Base-by-base conservation (phyloP, 1,140 invertebrate species). In the Aphaenogaster floridana region DNA sequence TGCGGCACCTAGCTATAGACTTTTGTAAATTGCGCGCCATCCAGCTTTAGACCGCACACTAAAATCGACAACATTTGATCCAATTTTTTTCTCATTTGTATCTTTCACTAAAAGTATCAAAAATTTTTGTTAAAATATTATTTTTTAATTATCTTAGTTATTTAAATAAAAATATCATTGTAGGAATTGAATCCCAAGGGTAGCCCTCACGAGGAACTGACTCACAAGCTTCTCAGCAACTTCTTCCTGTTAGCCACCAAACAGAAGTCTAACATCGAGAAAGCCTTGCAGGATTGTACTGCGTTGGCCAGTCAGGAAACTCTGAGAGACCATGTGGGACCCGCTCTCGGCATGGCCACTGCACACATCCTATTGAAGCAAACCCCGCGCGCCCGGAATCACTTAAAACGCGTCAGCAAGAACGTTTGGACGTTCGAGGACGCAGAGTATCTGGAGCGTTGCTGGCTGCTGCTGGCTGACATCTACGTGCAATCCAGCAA, bases 381-480 rank as follows among this genome's bases (percentile, higher is more conserved):
- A 96, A 97, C 97, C 0, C 98, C 98, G 61, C 96, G 98, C 78
- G 99, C 99, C 0, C 97, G 99, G 86, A 99, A 99, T 94, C 98
- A 99, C 89, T 94, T 99, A 57, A 99, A 99, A 95, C 96, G 98
- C 50, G 97, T 99, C 17, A 97, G 97, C 4, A 98, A 98, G 92
- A 97, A 97, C 79, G 95, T 96, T 0, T 99, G 99, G 99, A 98
- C 97, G 13, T 98, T 98, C 87, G 98, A 99, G 94, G 99, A 99
- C 92, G 98, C 99, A 0, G 99, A 99, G 92, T 99, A 99, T 94
- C 96, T 99, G 57, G 99, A 99, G 95, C 97, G 97, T 86, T 98
- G 98, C 94, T 99, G 99, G 99, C 93, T 99, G 6, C 95, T 99
- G 5, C 95, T 99, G 21, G 98, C 98, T 0, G 99, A 99, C 88